A percentile compares a stretch with the other conserved stretches of the same genome.
These are phyloP conservation scores for Pterobdella sp. DNA, from an alignment of 2,888 invertebrate genomes.

Conservation along the genomic window DNA sequence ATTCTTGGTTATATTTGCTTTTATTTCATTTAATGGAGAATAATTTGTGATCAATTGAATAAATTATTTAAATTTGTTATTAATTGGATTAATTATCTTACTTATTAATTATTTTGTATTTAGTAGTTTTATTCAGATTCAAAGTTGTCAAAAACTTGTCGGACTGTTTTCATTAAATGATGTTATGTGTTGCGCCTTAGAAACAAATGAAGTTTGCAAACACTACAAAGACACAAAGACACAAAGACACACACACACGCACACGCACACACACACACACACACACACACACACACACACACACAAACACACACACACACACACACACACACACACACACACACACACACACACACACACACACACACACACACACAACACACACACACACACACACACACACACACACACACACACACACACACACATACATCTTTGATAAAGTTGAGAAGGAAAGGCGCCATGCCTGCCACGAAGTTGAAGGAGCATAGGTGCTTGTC, in stretches of 20 bases:
- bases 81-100: too few relatives aligned
- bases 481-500: slow-evolving; percentile 44
- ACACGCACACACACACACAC: neutral
- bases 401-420: neutral
- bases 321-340: neutral
- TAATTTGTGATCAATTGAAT: too few relatives aligned
- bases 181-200: too few relatives aligned
- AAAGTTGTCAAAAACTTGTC: slow-evolving; percentile 1
- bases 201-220: neutral
- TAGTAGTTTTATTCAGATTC: neutral
- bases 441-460: slow-evolving; percentile 50
- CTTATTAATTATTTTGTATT: too few relatives aligned
- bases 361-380: neutral
- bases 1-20: too few relatives aligned
- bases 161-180: too few relatives aligned
- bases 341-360: neutral
- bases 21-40: too few relatives aligned
- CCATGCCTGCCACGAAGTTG: slow-evolving; percentile 51
- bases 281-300: neutral
- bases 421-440: slow-evolving; percentile 47
- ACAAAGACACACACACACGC: neutral
- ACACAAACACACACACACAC: neutral
- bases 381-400: slow-evolving; percentile 32
- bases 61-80: too few relatives aligned
- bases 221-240: neutral